These are phyloP conservation scores for Amphibalanus amphitrite DNA, from an alignment of 1,140 invertebrate genomes.

Conservation along the genomic window DNA sequence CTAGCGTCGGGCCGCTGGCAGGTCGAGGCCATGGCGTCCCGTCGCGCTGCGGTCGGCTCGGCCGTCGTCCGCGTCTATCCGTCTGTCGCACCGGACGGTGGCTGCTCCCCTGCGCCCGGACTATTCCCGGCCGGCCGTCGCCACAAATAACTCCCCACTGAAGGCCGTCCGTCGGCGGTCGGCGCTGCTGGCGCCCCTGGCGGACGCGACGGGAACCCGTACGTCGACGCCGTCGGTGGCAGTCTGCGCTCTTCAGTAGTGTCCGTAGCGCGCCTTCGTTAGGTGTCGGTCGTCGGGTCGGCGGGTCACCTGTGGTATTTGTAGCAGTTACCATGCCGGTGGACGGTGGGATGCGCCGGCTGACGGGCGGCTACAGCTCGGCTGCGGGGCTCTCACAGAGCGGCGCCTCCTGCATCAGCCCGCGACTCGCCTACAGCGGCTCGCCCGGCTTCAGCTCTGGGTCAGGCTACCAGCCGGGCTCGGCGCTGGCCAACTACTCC, in stretches of 20 bases:
- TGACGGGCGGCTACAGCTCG: not conserved
- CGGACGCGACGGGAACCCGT: no score
- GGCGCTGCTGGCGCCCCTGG: not conserved
- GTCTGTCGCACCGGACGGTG: no score
- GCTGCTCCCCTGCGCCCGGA: not conserved
- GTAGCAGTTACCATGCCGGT: not conserved
- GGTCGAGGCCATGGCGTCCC: no score
- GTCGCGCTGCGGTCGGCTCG: no score
- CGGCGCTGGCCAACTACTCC: no score
- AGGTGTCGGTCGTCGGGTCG: no score
- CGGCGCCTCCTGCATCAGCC: not conserved
- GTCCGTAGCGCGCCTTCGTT: no score
- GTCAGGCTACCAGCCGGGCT: no score
- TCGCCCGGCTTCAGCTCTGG: not conserved
- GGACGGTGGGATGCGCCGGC: not conserved
- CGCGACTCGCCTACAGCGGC: not conserved
- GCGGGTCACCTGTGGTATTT: not conserved
- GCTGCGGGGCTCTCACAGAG: not conserved
- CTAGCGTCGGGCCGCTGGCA: no score
- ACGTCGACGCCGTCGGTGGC: no score
- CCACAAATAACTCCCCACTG: not conserved
- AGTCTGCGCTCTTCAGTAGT: no score
- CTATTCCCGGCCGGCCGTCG: not conserved
- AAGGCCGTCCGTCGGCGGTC: not conserved
- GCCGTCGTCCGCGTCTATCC: no score